Base-by-base conservation (phyloP, 1,140 invertebrate species). In the Bradynema listronoti region DNA sequence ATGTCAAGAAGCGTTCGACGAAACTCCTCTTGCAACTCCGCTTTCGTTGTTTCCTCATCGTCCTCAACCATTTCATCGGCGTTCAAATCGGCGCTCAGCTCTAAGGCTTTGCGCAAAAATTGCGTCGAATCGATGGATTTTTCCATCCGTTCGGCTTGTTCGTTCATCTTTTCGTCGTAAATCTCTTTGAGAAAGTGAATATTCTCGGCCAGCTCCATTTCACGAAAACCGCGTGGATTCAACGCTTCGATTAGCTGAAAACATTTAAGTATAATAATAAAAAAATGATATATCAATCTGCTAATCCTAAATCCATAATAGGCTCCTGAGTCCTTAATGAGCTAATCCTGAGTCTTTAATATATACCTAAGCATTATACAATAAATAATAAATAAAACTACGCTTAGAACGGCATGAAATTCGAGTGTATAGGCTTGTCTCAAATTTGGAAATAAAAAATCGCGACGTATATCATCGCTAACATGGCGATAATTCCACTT, bases 221-320 rank as follows among this genome's bases (percentile, higher is more conserved):
- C 58, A 22, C 58, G 58, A 43, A 27, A 58, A 45, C 58, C 58
- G 24, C 58, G 58, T 27, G 58, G 58, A 16, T 61, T 61, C 24
- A 61, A 41, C 1, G 58, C 32, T 33, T 61, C 25, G n/a, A 61
- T 11, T 24, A 61, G 25, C 58, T 61, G 29, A 24, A 61, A 36
- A 30, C 29, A 9, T 7, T 9, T 7, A 47, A 22, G 22, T 24
- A 24, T 22, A 47, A 22, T 47, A 7, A 9, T n/a, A n/a, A n/a
- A n/a, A n/a, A n/a, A n/a, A n/a, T n/a, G n/a, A n/a, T n/a, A n/a
- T n/a, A n/a, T n/a, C n/a, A n/a, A n/a, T n/a, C n/a, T n/a, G n/a
- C n/a, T n/a, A n/a, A n/a, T n/a, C n/a, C n/a, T n/a, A n/a, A n/a
- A n/a, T n/a, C n/a, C n/a, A n/a, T n/a, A n/a, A n/a, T n/a, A n/a